These are phyloP conservation scores for Meiosimyza decipiens DNA, from an alignment of 2,888 invertebrate genomes.

Conservation along the genomic window DNA sequence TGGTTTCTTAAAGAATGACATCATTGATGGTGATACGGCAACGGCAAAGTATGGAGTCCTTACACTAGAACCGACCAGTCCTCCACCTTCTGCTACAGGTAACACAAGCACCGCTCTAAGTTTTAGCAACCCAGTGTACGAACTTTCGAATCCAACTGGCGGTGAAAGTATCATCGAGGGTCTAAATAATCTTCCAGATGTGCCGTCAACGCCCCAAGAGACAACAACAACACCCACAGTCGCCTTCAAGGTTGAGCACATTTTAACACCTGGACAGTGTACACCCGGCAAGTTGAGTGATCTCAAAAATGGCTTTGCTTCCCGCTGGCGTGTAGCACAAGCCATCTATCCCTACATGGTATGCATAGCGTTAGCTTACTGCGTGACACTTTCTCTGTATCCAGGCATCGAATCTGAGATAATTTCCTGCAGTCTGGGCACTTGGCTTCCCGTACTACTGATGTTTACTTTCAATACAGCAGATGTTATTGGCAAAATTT, in stretches of 20 bases:
- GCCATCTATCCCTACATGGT: slow-evolving; percentile 92
- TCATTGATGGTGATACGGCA: slow-evolving; percentile 69
- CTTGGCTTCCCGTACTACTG: slow-evolving; percentile 92
- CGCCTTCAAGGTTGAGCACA: slow-evolving; percentile 67
- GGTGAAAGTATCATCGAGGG: slow-evolving; percentile 68
- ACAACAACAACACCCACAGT: slow-evolving; percentile 60
- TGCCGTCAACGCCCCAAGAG: slow-evolving; percentile 61
- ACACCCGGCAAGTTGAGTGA: slow-evolving; percentile 63
- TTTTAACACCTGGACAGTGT: slow-evolving; percentile 63
- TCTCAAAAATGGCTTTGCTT: slow-evolving; percentile 63
- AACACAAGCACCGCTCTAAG: slow-evolving; percentile 76
- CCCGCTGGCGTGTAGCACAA: slow-evolving; percentile 84
- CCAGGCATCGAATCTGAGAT: slow-evolving; percentile 93
- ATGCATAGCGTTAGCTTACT: slow-evolving; percentile 87
- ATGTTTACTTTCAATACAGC: slow-evolving; percentile 91
- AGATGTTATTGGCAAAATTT: slow-evolving; percentile 81
- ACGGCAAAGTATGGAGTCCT: slow-evolving; percentile 79
- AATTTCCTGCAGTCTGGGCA: slow-evolving; percentile 81
- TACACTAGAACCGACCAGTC: slow-evolving; percentile 80
- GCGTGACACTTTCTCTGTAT: slow-evolving; percentile 88
- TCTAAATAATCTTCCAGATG: slow-evolving; percentile 61
- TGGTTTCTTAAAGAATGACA: slow-evolving; percentile 71
- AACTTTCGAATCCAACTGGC: slow-evolving; percentile 74
- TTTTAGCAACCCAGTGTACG: slow-evolving; percentile 86
- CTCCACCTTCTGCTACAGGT: slow-evolving; percentile 66